Evolutionary conservation across 2,797 vertebrate genomes (phyloP).

Genomic region (Liasis olivaceus): DNA sequence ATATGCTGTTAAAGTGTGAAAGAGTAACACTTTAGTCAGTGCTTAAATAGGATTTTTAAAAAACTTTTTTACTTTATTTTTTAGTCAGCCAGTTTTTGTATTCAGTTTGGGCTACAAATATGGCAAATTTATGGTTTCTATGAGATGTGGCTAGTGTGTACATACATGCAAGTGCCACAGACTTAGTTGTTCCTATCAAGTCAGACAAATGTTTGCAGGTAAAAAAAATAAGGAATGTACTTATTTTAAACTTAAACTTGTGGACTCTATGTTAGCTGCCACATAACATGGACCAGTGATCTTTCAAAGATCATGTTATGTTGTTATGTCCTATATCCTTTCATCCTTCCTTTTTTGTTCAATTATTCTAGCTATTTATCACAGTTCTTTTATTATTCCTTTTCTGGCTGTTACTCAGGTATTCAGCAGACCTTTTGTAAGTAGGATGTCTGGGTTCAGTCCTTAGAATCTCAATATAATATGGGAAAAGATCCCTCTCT

Average conservation of each 20-base stretch:
- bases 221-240: not conserved
- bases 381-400: not conserved
- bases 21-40: not conserved
- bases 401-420: not conserved
- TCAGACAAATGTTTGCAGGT: not conserved
- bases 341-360: not conserved
- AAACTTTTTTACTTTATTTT: slow-evolving; percentile 24
- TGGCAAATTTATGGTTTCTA: not conserved
- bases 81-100: not conserved
- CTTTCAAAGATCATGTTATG: not conserved
- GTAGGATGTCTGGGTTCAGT: not conserved
- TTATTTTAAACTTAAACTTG: not conserved
- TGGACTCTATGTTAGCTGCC: not conserved
- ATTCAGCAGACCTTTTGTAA: not conserved
- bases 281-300: not conserved
- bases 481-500: not conserved
- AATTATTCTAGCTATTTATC: not conserved
- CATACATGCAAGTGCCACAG: not conserved
- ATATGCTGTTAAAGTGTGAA: slow-evolving; percentile 2
- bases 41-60: slow-evolving; percentile 12
- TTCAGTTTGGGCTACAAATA: not conserved
- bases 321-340: not conserved
- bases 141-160: not conserved
- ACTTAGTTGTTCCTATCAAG: not conserved
- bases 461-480: too few species aligned